These are phyloP conservation scores for Lagorchestes hirsutus DNA, from an alignment of 2,797 vertebrate genomes.

Conservation along the genomic window DNA sequence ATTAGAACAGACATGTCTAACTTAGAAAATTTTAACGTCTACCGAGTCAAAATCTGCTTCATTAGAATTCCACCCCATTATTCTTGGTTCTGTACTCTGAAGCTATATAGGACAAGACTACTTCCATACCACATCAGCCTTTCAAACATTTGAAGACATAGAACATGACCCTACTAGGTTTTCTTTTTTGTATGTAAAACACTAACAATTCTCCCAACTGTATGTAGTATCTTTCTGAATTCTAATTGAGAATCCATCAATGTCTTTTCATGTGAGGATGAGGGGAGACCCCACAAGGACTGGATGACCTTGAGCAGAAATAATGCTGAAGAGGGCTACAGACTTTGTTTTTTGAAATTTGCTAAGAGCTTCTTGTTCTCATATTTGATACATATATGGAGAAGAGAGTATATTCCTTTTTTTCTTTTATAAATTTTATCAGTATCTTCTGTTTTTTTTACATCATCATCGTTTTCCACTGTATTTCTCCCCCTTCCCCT, in stretches of 20 bases:
- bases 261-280: background rate
- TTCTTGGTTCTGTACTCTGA: background rate
- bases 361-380: background rate
- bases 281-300: background rate
- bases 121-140: background rate
- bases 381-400: background rate
- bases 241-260: background rate
- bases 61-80: background rate
- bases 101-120: background rate
- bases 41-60: background rate
- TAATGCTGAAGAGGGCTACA: background rate
- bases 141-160: background rate
- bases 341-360: background rate
- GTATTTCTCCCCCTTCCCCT: background rate
- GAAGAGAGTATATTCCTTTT: background rate
- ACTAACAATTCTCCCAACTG: background rate
- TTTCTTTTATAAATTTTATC: background rate
- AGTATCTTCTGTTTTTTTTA: background rate
- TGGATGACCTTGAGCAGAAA: background rate
- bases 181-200: background rate
- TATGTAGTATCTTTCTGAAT: background rate
- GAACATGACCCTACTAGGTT: background rate
- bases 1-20: background rate
- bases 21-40: background rate
- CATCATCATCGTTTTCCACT: background rate